These are phyloP conservation scores for Agrochola litura DNA, from an alignment of 2,888 invertebrate genomes.

Conservation along the genomic window DNA sequence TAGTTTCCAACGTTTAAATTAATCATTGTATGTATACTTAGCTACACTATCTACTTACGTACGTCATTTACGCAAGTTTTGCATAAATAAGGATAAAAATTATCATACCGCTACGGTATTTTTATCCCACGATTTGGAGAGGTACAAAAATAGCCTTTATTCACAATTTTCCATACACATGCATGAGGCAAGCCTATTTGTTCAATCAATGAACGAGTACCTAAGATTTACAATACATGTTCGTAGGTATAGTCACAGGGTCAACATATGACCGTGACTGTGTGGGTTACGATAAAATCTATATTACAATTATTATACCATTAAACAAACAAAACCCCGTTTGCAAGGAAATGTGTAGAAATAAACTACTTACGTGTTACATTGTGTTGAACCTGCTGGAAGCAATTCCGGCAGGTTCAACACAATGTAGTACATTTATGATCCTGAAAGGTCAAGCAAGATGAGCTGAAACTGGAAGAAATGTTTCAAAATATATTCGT, in stretches of 20 bases:
- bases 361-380: neutral
- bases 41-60: neutral
- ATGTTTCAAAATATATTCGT: neutral
- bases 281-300: conserved; percentile 32
- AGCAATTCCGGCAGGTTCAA: neutral
- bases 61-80: conserved; percentile 18
- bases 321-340: conserved; percentile 9
- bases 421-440: neutral
- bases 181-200: conserved; percentile 10
- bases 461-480: neutral
- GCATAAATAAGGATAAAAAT: conserved; percentile 17
- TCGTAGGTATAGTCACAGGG: conserved; percentile 22
- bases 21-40: neutral
- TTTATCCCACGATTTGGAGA: neutral
- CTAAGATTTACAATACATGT: conserved; percentile 24
- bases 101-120: neutral
- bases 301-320: conserved; percentile 21
- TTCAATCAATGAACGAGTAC: conserved; percentile 30
- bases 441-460: neutral
- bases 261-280: conserved; percentile 31
- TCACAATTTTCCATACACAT: neutral
- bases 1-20: conserved; percentile 9
- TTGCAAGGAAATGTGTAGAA: conserved; percentile 14
- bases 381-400: too few species aligned
- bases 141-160: neutral